Percentiles rank a stretch among this genome's conserved stretches.
Evolutionary conservation across 2,797 vertebrate genomes (phyloP).

Genomic region (Lacerta viridis): DNA sequence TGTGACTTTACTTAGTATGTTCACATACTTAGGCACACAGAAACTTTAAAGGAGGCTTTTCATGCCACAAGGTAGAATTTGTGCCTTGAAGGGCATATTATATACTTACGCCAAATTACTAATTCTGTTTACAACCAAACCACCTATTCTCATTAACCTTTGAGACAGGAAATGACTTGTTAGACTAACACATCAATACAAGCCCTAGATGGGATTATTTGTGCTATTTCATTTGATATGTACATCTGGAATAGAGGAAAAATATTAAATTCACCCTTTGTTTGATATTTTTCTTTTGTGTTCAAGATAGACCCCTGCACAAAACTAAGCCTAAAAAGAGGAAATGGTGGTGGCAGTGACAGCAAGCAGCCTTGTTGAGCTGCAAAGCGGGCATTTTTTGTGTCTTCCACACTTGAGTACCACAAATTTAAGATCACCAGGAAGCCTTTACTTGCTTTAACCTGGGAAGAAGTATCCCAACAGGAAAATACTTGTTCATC

Average conservation of each 20-base stretch:
- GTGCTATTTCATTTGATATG: not conserved
- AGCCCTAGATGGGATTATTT: not conserved
- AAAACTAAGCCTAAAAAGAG: not conserved
- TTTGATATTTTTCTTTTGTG: not conserved
- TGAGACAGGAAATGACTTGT: not conserved
- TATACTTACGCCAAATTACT: not conserved
- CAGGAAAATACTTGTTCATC: not conserved
- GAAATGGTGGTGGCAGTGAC: not conserved
- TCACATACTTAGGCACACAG: not conserved
- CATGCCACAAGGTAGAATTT: not conserved
- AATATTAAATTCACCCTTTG: not conserved
- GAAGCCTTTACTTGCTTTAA: not conserved
- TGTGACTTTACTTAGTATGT: not conserved
- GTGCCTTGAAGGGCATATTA: too few relatives aligned
- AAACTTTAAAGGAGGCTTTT: not conserved
- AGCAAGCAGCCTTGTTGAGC: not conserved
- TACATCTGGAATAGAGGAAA: not conserved
- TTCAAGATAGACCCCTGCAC: not conserved
- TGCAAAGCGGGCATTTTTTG: not conserved
- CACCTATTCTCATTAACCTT: not conserved
- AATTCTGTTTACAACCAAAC: not conserved
- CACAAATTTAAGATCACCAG: not conserved
- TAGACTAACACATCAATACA: not conserved
- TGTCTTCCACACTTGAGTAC: not conserved
- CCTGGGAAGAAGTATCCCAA: not conserved